Evolutionary conservation across 64 coral and sea anemone genomes (phyloP), one percentile per base, ranked within the genome.

Genomic region (Platygyra sinensis): DNA sequence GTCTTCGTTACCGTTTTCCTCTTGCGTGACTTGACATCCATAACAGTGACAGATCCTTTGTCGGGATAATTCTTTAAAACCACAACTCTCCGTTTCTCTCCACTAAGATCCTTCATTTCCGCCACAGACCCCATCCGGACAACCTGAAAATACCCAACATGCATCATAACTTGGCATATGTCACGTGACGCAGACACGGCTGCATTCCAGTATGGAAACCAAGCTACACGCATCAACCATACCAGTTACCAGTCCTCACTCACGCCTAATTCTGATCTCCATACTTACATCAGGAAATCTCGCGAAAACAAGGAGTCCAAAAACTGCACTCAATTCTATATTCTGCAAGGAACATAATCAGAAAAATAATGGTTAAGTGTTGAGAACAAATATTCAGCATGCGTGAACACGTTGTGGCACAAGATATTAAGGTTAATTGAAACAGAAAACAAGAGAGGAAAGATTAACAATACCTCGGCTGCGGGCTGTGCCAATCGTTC

Each of bases 221-320:
- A 69, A 8, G 65, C 65, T 25, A 11, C 22, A 69, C 22, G n/a
- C 10, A 11, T 27, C 65, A 7, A 27, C 10, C 22, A 27, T 9
- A 25, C 65, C 8, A n/a, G 65, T 69, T 27, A n/a, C 65, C 22
- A n/a, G 65, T 57, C 12, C 65, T 27, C 22, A 25, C 9, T 10
- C 65, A 10, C 25, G 65, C 22, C n/a, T 11, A 27, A 69, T 11
- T 0, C 1, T 69, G 22, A 10, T 27, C n/a, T 69, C 19, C 42
- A 69, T 78, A 98, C 96, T 94, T 86, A 99, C 97, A 81, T 99
- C 91, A 74, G 97, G 93, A 96, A 95, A 99, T 50, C 97, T 85
- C 60, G 96, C 90, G 76, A 95, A 90, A 61, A 98, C 96, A n/a
- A 98, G 82, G 16, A 98, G 81, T 22, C 96, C 96, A 90, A 98